Percentiles rank a stretch among this genome's conserved stretches.
Conservation (phyloP, 2,797 vertebrate genomes). For the Myotis pilosus region DNA sequence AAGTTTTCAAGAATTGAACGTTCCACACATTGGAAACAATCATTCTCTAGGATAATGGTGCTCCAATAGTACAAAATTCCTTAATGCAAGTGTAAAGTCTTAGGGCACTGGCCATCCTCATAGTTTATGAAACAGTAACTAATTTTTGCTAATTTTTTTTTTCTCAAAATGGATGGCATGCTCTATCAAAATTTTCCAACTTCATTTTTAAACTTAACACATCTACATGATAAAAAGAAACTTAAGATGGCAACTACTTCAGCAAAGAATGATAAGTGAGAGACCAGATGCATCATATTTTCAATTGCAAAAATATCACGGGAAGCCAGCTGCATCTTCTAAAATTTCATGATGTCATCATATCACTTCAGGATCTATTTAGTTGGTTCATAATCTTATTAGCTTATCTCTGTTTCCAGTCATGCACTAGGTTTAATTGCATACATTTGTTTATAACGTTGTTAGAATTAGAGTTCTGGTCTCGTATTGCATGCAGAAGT, state of each 20-base stretch:
- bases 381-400: constrained; percentile 74
- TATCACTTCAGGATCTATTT: constrained; percentile 82
- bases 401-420: constrained; percentile 65
- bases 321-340: constrained; percentile 83
- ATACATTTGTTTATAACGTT: constrained; percentile 61
- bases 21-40: not conserved
- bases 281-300: constrained; percentile 82
- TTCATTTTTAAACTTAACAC: constrained; percentile 74
- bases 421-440: constrained; percentile 59
- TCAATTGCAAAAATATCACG: constrained; percentile 81
- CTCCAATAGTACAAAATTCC: not conserved
- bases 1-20: not conserved
- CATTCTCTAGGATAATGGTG: not conserved
- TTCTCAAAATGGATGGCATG: constrained; percentile 53
- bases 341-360: constrained; percentile 81
- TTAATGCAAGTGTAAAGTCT: not conserved
- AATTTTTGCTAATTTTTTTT: constrained; percentile 58
- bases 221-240: constrained; percentile 79
- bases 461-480: constrained; percentile 65
- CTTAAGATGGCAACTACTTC: constrained; percentile 60
- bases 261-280: constrained; percentile 81
- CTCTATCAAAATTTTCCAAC: constrained; percentile 62
- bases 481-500: constrained; percentile 61
- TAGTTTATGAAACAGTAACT: constrained; percentile 23
- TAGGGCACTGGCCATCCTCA: not conserved